A percentile compares a stretch with the other conserved stretches of the same genome.
Conservation (phyloP, 1,140 invertebrate genomes). For the Hydropsyche tenuis region DNA sequence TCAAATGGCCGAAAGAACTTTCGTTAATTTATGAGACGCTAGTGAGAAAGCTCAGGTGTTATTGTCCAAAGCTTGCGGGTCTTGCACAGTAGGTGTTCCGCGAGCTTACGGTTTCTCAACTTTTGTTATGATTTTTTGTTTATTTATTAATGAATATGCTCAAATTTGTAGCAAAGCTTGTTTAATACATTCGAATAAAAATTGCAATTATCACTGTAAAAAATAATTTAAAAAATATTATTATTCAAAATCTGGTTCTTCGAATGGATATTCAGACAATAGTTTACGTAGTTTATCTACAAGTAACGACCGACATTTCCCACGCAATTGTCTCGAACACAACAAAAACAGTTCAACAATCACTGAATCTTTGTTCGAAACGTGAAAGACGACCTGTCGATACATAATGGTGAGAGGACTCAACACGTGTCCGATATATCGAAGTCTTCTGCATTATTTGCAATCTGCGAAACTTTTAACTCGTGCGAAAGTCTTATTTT, state of each 20-base stretch:
- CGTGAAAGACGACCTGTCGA: conserved; percentile 33
- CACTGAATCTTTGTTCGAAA: neutral
- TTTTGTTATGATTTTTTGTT: neutral
- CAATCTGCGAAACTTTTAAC: neutral
- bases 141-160: too few species aligned
- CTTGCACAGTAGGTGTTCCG: conserved; percentile 34
- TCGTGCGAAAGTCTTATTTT: too few species aligned
- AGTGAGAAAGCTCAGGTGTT: conserved; percentile 38
- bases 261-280: too few species aligned
- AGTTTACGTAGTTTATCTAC: too few species aligned
- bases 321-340: too few species aligned
- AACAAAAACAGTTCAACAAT: too few species aligned
- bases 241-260: too few species aligned
- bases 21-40: conserved; percentile 39
- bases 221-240: too few species aligned
- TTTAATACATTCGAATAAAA: too few species aligned
- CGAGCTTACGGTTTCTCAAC: conserved; percentile 3
- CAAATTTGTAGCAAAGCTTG: too few species aligned
- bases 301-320: too few species aligned
- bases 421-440: conserved; percentile 29
- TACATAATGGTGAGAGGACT: conserved; percentile 34
- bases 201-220: too few species aligned
- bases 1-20: conserved; percentile 27
- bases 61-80: conserved; percentile 38
- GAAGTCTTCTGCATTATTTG: conserved; percentile 2